Evolutionary conservation across 2,113 vertebrate species (phyloP), one percentile per base, ranked within the genome.

Genomic region (Ancistrus triradiatus): DNA sequence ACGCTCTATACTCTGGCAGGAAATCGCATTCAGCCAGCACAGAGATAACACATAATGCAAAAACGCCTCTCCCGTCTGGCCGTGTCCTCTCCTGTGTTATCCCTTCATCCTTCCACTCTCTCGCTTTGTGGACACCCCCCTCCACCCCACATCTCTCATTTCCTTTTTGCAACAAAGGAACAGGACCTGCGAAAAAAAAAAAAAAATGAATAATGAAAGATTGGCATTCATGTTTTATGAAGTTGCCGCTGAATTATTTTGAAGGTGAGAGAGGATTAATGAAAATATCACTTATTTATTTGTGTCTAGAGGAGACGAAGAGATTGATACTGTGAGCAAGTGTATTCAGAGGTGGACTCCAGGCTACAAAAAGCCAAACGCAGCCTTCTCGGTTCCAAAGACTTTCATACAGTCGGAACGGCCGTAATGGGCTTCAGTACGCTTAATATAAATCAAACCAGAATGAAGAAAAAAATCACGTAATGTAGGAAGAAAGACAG

Each of bases 1-100:
- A 27, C 33, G 22, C 37, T 47, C 65, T 48, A 15, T 67, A 37
- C 35, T 22, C 49, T n/a, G 70, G 85, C 85, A 85, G 82, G 66
- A 81, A 76, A 81, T 77, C 51, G 74, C 75, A 78, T 78, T 81
- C 77, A 83, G 81, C 78, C 76, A 74, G 79, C 80, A 75, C 77
- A 75, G 76, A 84, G 81, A 85, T 85, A 83, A 84, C 82, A 83
- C 66, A 70, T 75, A 73, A 74, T 66, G 76, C 58, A 50, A 50
- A 51, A 62, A 56, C 21, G 66, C 56, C 69, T 66, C 66, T 59
- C 69, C 38, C 44, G 63, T 58, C 50, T 58, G 59, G 47, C 60
- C 57, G 64, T 67, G 70, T 69, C 62, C 51, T 50, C 73, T 35
- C 25, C 68, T 59, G 52, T 62, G 73, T 67, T 60, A 68, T 66